phyloP scores from a whole-genome alignment of 2,113 vertebrate species.

The Microtus pennsylvanicus region DNA sequence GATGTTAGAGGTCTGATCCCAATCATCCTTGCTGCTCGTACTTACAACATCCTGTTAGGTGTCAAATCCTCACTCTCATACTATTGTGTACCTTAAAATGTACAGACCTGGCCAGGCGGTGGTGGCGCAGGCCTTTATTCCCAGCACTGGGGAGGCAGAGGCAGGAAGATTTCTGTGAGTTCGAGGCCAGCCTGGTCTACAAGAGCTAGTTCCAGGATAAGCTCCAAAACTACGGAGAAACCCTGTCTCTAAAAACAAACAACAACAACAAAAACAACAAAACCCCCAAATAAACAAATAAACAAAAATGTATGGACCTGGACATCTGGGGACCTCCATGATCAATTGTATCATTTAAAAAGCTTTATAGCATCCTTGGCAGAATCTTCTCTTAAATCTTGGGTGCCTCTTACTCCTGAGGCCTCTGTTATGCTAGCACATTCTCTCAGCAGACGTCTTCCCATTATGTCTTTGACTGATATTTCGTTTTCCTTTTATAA shows the following conservation, averaged over 20 bases:
- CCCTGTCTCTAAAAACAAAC: no score
- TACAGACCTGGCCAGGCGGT: neutral
- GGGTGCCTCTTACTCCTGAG: neutral
- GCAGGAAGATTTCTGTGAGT: no score
- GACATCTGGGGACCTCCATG: neutral
- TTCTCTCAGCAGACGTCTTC: constrained; percentile 62
- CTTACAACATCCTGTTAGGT: neutral
- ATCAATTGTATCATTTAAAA: constrained; percentile 24
- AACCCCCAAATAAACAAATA: no score
- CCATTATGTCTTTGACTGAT: constrained; percentile 58
- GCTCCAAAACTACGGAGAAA: no score
- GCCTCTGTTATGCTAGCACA: constrained; percentile 63
- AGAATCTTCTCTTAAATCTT: constrained; percentile 19
- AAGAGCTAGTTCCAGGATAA: no score
- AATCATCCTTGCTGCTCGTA: neutral
- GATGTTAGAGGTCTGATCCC: neutral
- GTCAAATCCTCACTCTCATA: neutral
- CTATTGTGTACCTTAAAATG: neutral
- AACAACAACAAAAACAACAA: no score
- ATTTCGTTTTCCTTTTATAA: constrained; percentile 68
- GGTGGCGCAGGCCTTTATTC: no score
- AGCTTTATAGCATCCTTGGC: neutral
- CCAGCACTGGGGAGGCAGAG: no score
- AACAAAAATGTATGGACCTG: no score
- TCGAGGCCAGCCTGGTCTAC: no score